These are phyloP conservation scores for Drosophila multiciliata DNA, from an alignment of 2,888 invertebrate genomes.

Conservation along the genomic window DNA sequence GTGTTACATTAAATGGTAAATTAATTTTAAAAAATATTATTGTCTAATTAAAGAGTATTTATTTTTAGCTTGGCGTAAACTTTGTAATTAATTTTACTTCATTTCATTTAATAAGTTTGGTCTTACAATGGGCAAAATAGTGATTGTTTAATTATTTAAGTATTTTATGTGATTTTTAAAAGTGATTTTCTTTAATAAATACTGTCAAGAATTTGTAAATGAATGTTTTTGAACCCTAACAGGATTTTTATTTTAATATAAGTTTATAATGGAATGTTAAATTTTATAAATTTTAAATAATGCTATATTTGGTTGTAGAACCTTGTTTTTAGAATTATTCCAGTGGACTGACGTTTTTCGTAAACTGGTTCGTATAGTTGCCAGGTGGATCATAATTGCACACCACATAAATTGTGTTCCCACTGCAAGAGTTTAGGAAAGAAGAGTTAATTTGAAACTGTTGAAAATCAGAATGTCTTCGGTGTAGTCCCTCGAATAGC, in stretches of 20 bases:
- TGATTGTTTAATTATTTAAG: constrained; percentile 6
- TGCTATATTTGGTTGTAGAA: not conserved
- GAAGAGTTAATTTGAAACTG: not conserved
- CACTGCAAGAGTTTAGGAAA: constrained; percentile 33
- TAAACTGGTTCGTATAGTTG: constrained; percentile 46
- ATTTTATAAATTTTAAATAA: not conserved
- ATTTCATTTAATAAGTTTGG: not conserved
- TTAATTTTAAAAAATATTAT: not conserved
- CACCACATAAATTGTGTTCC: constrained; percentile 55
- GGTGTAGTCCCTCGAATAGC: too few species aligned
- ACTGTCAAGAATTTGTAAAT: not conserved
- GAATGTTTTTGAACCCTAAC: not conserved
- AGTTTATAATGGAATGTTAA: not conserved
- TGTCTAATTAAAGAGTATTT: not conserved
- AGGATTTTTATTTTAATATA: not conserved
- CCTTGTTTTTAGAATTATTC: not conserved
- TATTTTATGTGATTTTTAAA: constrained; percentile 53
- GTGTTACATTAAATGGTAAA: constrained; percentile 8
- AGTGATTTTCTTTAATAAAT: constrained; percentile 54
- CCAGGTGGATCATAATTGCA: constrained; percentile 72
- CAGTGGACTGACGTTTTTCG: constrained; percentile 42
- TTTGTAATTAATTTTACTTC: not conserved
- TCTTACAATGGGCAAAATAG: not conserved
- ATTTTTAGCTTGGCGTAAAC: not conserved
- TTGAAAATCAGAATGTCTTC: not conserved